Conservation (phyloP, 2,113 vertebrate genomes). For the Trochalopteron elliotii region DNA sequence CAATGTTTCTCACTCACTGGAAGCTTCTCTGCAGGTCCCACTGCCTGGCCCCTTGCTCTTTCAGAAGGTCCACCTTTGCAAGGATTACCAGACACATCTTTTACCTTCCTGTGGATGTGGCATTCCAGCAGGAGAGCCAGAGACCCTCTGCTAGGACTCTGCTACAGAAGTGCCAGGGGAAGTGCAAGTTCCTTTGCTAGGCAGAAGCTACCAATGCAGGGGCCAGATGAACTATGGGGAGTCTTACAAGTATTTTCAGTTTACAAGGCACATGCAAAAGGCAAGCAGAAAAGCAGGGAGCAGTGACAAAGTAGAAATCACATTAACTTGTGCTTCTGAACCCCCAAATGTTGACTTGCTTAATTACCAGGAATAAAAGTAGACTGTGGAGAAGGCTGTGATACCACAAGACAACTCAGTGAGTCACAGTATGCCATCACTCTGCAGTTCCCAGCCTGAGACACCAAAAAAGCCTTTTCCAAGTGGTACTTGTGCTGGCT, state of each 20-base stretch:
- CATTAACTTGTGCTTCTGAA: not conserved
- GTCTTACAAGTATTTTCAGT: not conserved
- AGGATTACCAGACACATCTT: not conserved
- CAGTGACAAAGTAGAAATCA: not conserved
- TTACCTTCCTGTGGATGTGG: not conserved
- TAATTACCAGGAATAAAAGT: conserved; percentile 87
- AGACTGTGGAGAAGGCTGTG: conserved; percentile 89
- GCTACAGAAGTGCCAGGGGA: not conserved
- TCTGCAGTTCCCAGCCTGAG: conserved; percentile 85
- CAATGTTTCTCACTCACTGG: not conserved
- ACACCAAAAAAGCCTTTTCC: conserved; percentile 85
- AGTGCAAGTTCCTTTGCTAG: not conserved
- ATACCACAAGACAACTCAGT: conserved; percentile 87
- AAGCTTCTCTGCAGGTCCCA: not conserved
- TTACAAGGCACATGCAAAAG: not conserved
- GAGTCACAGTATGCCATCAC: conserved; percentile 86
- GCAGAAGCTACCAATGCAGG: not conserved
- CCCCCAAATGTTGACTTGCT: not conserved
- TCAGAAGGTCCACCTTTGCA: not conserved
- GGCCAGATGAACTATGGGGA: not conserved
- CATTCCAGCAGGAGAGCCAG: not conserved
- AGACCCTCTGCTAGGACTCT: not conserved
- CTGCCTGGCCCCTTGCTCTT: not conserved
- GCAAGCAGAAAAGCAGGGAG: not conserved
- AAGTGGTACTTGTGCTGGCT: conserved; percentile 81